phyloP scores from a whole-genome alignment of 2,113 vertebrate species.

The Anhinga rufa region DNA sequence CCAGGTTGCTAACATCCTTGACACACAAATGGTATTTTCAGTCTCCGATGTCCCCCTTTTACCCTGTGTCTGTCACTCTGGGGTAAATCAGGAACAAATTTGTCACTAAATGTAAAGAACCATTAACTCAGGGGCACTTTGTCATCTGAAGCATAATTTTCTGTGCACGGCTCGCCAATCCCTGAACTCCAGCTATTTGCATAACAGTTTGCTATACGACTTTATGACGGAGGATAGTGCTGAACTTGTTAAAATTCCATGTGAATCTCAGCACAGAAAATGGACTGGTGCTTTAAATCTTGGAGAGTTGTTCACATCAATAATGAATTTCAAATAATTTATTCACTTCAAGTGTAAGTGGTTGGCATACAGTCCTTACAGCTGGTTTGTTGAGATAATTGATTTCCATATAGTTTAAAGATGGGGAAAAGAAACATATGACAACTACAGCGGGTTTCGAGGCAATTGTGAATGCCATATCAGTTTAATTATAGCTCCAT shows the following conservation, averaged over 20 bases:
- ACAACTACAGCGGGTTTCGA: conserved; percentile 67
- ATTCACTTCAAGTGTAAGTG: conserved; percentile 91
- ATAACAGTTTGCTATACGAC: conserved; percentile 61
- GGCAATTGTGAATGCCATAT: conserved; percentile 72
- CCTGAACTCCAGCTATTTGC: conserved; percentile 73
- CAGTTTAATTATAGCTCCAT: conserved; percentile 82
- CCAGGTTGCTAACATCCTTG: conserved; percentile 81
- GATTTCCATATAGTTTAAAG: conserved; percentile 95
- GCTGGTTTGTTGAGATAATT: conserved; percentile 93
- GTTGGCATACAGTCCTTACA: conserved; percentile 87
- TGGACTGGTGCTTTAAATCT: conserved; percentile 77
- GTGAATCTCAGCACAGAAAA: conserved; percentile 63
- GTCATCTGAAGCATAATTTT: conserved; percentile 64
- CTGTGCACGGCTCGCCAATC: neutral
- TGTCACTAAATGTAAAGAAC: conserved; percentile 78
- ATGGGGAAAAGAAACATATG: conserved; percentile 76
- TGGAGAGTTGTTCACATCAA: conserved; percentile 81
- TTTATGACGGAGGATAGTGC: conserved; percentile 52
- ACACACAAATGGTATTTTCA: conserved; percentile 81
- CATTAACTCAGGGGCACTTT: conserved; percentile 70
- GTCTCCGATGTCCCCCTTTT: conserved; percentile 63
- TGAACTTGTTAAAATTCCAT: conserved; percentile 83
- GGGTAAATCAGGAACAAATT: conserved; percentile 71
- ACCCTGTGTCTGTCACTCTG: conserved; percentile 77
- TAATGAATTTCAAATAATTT: conserved; percentile 95